Evolutionary conservation across 2,888 invertebrate species (phyloP).

Genomic region (Sacculina carcini): DNA sequence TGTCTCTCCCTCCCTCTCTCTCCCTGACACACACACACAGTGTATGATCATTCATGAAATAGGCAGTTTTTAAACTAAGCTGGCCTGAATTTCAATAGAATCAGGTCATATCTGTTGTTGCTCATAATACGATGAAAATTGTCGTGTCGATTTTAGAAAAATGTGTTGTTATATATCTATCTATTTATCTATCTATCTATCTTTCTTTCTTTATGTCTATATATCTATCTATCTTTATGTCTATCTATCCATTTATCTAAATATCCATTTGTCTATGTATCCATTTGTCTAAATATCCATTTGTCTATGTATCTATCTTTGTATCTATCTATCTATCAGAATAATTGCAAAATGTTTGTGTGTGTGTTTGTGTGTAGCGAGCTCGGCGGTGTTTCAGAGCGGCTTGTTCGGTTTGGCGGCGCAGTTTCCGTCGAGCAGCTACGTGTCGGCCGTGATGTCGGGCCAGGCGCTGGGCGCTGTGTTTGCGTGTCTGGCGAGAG

Average conservation of each 20-base stretch:
- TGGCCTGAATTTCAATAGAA: no score
- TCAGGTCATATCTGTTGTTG: no score
- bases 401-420: slow-evolving; percentile 65
- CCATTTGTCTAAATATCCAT: neutral
- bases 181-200: no score
- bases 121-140: no score
- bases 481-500: slow-evolving; percentile 31
- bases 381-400: slow-evolving; percentile 30
- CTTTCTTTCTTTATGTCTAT: neutral
- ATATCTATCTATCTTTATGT: neutral
- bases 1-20: no score
- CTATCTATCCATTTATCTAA: neutral
- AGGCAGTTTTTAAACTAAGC: no score
- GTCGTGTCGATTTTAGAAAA: no score
- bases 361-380: slow-evolving; percentile 6
- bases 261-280: neutral
- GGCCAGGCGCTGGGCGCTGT: slow-evolving; percentile 82
- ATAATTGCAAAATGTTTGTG: no score
- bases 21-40: no score
- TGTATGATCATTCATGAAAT: no score
- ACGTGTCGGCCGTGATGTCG: slow-evolving; percentile 56
- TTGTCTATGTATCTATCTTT: neutral
- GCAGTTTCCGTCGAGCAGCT: slow-evolving; percentile 51
- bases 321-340: no score
- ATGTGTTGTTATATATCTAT: no score